phyloP scores from a whole-genome alignment of 2,797 vertebrate species.

The Sebastes steindachneri region DNA sequence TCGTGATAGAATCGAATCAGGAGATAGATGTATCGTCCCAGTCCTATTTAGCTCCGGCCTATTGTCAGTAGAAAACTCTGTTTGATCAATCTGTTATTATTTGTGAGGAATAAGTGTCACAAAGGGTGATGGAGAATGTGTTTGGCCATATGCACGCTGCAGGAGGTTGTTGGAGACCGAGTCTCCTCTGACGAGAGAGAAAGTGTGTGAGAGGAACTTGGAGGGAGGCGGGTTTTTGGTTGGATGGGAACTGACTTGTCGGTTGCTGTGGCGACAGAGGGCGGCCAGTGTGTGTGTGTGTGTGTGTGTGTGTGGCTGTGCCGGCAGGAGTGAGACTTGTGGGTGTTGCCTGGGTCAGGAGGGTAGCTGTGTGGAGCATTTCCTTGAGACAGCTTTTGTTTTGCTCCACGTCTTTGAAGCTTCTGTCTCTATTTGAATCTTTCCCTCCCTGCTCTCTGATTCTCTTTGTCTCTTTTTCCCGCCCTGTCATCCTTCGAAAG shows the following conservation, averaged over 20 bases:
- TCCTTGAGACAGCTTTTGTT: slow-evolving; percentile 67
- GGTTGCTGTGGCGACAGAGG: slow-evolving; percentile 71
- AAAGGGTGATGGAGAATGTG: slow-evolving; percentile 18
- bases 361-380: slow-evolving; percentile 53
- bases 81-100: slow-evolving; percentile 13
- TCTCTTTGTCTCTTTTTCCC: slow-evolving; percentile 64
- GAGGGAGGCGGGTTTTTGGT: slow-evolving; percentile 42
- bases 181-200: background rate
- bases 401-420: slow-evolving; percentile 40
- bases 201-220: background rate
- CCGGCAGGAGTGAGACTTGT: slow-evolving; percentile 50
- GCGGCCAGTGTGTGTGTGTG: slow-evolving; percentile 5
- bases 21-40: too few species aligned
- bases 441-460: slow-evolving; percentile 13
- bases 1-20: too few species aligned
- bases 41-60: background rate
- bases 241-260: slow-evolving; percentile 61
- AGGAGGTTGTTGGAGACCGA: slow-evolving; percentile 31
- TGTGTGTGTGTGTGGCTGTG: slow-evolving; percentile 10
- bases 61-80: background rate
- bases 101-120: slow-evolving; percentile 14
- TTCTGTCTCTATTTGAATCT: slow-evolving; percentile 35
- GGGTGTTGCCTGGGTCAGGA: slow-evolving; percentile 62
- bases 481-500: slow-evolving; percentile 49
- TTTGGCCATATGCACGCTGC: slow-evolving; percentile 30